Evolutionary conservation across 2,113 vertebrate species (phyloP), one percentile per base, ranked within the genome.

Genomic region (Psilopsiagon aymara): DNA sequence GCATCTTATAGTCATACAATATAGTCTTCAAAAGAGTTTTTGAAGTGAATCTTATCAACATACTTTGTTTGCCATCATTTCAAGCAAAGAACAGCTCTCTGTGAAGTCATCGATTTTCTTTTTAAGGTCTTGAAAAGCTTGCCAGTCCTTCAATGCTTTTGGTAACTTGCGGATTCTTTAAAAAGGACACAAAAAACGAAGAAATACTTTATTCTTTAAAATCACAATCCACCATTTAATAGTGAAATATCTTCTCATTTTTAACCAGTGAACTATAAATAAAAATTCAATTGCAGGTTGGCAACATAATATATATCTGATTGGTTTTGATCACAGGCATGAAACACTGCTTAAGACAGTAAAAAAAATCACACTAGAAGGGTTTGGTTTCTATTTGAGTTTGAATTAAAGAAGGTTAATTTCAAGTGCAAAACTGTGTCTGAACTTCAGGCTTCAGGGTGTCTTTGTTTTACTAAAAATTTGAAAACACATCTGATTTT

Each of bases 41-140:
- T 87, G 39, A 91, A 81, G 14, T 67, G 23, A 83, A 52, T 75
- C 44, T 92, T 74, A 82, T 96, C 33, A 92, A 94, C 95, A 47
- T 85, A 98, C 98, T 97, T 99, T 98, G 97, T 98, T 98, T 92
- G 98, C 96, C 98, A 99, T 98, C 98, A 99, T 98, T 97, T 97
- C 96, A 93, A 99, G 98, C 80, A 99, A 97, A 53, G 98, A 98
- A 82, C 98, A 99, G 59, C 95, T 98, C 86, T 98, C 98, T 27
- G 96, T 97, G 96, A 99, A 99, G 97, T 99, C 98, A 92, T 98
- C 98, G 25, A 98, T 98, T 53, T 91, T 98, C 67, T 97, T 98
- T 96, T 99, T 99, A 33, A 99, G 95, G 47, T 99, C 98, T 84
- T 97, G 96, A 92, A 98, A 99, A 43, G 98, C 98, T 94, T 98